A percentile compares a stretch with the other conserved stretches of the same genome.
These are phyloP conservation scores for Formica aserva DNA, from an alignment of 2,888 invertebrate species.

Conservation along the genomic window DNA sequence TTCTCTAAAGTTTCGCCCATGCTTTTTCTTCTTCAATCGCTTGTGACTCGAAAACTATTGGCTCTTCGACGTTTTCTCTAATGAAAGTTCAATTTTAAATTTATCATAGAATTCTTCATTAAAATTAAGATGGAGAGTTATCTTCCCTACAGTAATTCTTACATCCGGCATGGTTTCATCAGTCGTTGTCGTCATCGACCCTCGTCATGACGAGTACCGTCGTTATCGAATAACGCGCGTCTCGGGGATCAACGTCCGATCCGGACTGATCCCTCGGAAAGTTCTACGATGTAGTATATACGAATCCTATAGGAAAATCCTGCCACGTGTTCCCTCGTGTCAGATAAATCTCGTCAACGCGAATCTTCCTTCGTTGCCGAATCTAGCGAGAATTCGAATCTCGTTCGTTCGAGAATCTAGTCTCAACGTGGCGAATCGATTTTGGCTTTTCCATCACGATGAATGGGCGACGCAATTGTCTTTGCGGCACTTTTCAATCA, in stretches of 20 bases:
- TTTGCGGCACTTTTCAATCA: background rate
- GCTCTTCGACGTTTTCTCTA: background rate
- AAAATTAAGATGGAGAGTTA: background rate
- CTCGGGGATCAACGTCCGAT: slow-evolving; percentile 21
- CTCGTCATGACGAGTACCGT: background rate
- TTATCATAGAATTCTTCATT: background rate
- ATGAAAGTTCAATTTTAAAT: background rate
- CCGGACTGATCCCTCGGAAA: slow-evolving; percentile 2
- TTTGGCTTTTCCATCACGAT: slow-evolving; percentile 14
- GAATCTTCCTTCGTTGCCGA: background rate
- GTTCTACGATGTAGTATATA: background rate
- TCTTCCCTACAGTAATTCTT: background rate
- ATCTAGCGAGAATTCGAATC: background rate
- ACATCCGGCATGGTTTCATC: background rate
- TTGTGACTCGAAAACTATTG: background rate
- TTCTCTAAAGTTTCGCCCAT: background rate
- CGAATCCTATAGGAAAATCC: background rate
- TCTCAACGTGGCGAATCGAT: background rate
- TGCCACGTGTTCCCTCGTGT: background rate
- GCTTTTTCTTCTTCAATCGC: background rate
- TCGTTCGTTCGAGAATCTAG: background rate
- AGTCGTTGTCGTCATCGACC: background rate
- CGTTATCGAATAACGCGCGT: slow-evolving; percentile 16
- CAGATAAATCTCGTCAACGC: background rate
- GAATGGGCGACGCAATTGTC: background rate